Evolutionary conservation across 2,888 invertebrate species (phyloP), one percentile per base, ranked within the genome.

Genomic region (Diadromus collaris): DNA sequence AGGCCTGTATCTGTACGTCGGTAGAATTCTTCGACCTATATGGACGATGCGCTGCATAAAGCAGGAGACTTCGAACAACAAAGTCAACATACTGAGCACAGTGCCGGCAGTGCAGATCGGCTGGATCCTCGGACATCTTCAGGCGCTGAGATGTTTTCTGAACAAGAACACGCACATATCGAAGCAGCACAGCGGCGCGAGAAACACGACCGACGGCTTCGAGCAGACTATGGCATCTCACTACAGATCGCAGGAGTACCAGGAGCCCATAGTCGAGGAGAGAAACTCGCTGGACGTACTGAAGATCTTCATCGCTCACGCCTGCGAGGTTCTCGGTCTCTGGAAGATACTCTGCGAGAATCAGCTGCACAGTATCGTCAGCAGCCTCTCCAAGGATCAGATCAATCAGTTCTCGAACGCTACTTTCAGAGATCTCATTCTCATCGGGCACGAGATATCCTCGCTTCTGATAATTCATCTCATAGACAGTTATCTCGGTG

Each of bases 311-410:
- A 94, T 95, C 80, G 93, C 94, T 92, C 95, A 96, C 89, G 94
- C 96, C 1, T 95, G 96, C 88, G 98, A 99, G 92, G 96, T 98
- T 85, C 92, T 99, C 64, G 96, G 96, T 19, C 92, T 99, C 58
- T 98, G 99, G 98, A 96, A 96, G 89, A 95, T 99, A 70, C 92
- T 99, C 5, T 96, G 96, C 86, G 97, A 98, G 87, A 98, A 99
- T 91, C 97, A 97, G 89, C 95, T 99, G 89, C 96, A 97, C 87
- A 93, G 95, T 56, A 93, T 97, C 54, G 94, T 95, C 7, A 94
- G 93, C 72, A 93, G 94, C 83, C 89, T 97, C 41, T 93, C 94
- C 0, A 93, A 94, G 92, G 94, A 94, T 81, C 92, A 93, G 80
- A 92, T 93, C 80, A 92, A 92, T 83, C 92, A 93, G 75, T 92